Percentiles rank a stretch among this genome's conserved stretches.
Conservation (phyloP, 1,140 invertebrate species). For the Drosophila repleta region DNA sequence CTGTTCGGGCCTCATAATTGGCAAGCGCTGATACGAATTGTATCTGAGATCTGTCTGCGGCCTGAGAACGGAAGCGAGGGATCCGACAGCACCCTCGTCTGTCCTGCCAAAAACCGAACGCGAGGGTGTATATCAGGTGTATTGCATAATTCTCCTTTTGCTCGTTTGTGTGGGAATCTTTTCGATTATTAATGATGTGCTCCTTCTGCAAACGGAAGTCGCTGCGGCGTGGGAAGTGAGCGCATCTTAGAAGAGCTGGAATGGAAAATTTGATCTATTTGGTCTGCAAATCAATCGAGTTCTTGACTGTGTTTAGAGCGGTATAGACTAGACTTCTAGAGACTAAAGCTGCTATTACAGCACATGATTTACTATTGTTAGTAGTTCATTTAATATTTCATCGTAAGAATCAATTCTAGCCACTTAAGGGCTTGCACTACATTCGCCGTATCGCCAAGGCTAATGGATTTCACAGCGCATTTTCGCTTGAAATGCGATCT, state of each 20-base stretch:
- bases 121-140: constrained; percentile 35
- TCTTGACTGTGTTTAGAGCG: too few relatives aligned
- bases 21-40: constrained; percentile 27
- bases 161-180: constrained; percentile 14
- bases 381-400: too few relatives aligned
- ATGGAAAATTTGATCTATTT: too few relatives aligned
- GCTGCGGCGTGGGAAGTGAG: constrained; percentile 25
- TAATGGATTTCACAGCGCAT: constrained; percentile 33
- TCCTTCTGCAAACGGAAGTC: constrained; percentile 7
- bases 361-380: too few relatives aligned
- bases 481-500: background rate
- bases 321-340: too few relatives aligned
- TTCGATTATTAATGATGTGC: background rate
- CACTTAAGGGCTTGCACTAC: background rate
- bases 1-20: constrained; percentile 18
- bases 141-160: constrained; percentile 32
- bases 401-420: too few relatives aligned
- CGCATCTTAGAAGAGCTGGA: too few relatives aligned
- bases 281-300: background rate
- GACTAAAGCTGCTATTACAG: too few relatives aligned
- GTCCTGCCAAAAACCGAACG: constrained; percentile 10
- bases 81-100: constrained; percentile 35
- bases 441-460: background rate
- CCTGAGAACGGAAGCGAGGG: constrained; percentile 43
- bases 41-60: constrained; percentile 27